Percentiles rank a stretch among this genome's conserved stretches.
These are phyloP conservation scores for Limenitis camilla DNA, from an alignment of 2,888 invertebrate genomes.

Conservation along the genomic window DNA sequence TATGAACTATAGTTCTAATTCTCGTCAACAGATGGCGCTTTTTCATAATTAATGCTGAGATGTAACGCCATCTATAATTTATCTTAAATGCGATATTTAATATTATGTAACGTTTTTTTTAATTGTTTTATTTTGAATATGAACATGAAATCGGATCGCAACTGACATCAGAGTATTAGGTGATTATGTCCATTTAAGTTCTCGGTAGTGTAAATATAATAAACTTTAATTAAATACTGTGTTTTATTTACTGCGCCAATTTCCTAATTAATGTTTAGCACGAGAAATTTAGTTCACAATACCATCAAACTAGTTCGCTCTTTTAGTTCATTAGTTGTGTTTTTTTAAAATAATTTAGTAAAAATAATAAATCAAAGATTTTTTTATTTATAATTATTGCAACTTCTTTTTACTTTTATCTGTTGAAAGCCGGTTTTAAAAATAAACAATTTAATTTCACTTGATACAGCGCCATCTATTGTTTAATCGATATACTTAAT, in stretches of 20 bases:
- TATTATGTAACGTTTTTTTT: background rate
- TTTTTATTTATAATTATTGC: no score
- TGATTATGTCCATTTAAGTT: constrained; percentile 1
- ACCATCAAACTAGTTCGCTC: no score
- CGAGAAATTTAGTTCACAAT: no score
- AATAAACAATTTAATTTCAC: no score
- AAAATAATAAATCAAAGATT: no score
- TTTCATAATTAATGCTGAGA: background rate
- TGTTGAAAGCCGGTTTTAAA: no score
- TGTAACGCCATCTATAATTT: background rate
- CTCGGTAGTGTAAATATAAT: constrained; percentile 13
- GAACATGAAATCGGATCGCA: background rate
- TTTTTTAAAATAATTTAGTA: no score
- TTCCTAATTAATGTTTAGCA: no score
- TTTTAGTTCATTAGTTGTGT: no score
- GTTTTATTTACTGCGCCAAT: background rate
- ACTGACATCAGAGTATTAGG: background rate
- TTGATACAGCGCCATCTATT: no score
- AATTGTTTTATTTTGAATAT: background rate
- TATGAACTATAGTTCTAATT: background rate
- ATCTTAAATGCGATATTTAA: background rate
- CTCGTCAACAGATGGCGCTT: background rate
- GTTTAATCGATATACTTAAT: no score
- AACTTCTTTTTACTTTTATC: no score
- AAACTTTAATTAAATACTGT: background rate